Percentiles rank a stretch among this genome's conserved stretches.
Conservation (phyloP, 2,797 vertebrate genomes). For the Todus mexicanus region DNA sequence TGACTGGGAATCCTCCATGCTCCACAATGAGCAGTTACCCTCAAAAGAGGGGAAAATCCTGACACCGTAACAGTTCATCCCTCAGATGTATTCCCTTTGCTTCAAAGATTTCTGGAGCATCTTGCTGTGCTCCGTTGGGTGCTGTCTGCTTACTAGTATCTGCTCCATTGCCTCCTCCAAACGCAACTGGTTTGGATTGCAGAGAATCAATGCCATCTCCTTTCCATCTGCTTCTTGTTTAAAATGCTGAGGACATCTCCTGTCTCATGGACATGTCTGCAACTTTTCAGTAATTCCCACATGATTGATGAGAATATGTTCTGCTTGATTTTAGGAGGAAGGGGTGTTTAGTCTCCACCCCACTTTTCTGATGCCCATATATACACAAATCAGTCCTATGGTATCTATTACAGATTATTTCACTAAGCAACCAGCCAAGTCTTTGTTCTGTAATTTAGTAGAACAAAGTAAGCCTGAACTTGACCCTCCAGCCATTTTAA, state of each 20-base stretch:
- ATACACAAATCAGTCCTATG: background rate
- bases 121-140: background rate
- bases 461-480: constrained; percentile 14
- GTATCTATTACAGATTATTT: constrained; percentile 28
- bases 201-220: background rate
- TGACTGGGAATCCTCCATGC: background rate
- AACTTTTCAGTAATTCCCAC: background rate
- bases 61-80: background rate
- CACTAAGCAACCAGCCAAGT: constrained; percentile 12
- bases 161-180: background rate
- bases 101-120: background rate
- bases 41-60: background rate
- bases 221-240: constrained; percentile 15
- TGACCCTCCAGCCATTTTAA: constrained; percentile 12
- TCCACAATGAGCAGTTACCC: background rate
- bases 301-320: background rate
- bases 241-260: background rate
- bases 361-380: background rate
- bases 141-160: background rate
- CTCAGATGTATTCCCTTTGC: background rate
- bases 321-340: background rate
- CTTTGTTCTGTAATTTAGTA: constrained; percentile 20
- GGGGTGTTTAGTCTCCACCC: background rate
- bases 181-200: background rate
- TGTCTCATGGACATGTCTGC: background rate